phyloP scores from a whole-genome alignment of 2,888 invertebrate species.

The Lordiphosa fenestrarum region DNA sequence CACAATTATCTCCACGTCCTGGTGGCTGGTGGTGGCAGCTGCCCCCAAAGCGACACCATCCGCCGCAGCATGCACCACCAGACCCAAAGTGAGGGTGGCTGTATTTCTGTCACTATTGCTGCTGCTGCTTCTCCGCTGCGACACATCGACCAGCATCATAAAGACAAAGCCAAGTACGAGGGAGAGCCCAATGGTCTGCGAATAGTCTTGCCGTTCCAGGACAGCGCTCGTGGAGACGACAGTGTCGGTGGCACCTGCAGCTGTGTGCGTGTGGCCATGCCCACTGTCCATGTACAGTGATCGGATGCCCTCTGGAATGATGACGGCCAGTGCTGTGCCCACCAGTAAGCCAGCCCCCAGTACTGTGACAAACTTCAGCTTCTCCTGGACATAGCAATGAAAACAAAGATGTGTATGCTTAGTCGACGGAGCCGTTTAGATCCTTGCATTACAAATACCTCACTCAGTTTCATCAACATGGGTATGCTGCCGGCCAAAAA shows the following conservation, averaged over 20 bases:
- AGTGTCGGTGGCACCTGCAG: background rate
- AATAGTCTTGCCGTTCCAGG: conserved; percentile 60
- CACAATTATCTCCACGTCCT: conserved; percentile 98
- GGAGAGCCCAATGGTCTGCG: conserved; percentile 89
- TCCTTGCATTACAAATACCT: conserved; percentile 83
- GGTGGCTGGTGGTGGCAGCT: conserved; percentile 96
- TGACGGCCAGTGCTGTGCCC: conserved; percentile 98
- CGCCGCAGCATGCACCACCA: conserved; percentile 99
- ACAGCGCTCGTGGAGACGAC: background rate
- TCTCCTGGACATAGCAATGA: conserved; percentile 85
- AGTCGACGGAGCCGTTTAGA: too few relatives aligned
- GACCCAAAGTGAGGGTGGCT: conserved; percentile 96
- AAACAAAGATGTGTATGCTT: background rate
- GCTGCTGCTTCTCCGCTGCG: conserved; percentile 80
- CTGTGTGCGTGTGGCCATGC: conserved; percentile 1
- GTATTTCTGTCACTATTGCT: conserved; percentile 88
- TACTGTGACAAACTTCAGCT: conserved; percentile 94
- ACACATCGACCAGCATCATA: conserved; percentile 95
- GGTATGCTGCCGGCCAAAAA: conserved; percentile 98
- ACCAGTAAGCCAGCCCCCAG: conserved; percentile 98
- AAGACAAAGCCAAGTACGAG: conserved; percentile 96
- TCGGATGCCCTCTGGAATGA: conserved; percentile 99
- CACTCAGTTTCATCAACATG: conserved; percentile 94
- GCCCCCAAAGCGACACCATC: conserved; percentile 99
- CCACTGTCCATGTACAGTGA: conserved; percentile 83